phyloP scores from a whole-genome alignment of 2,113 vertebrate genomes.

The Chaetodon auriga region DNA sequence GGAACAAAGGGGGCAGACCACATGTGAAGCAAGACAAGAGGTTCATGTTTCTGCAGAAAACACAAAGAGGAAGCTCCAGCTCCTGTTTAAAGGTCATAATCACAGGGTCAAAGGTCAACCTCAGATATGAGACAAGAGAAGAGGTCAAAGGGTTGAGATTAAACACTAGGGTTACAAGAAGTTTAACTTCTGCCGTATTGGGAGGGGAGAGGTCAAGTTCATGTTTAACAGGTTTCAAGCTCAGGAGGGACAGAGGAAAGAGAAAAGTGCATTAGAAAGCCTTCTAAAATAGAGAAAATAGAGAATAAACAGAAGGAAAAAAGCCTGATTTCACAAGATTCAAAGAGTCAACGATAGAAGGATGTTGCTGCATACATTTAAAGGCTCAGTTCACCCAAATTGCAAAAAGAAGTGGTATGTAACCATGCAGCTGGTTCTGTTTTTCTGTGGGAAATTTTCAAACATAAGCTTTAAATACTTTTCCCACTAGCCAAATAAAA shows the following conservation, averaged over 20 bases:
- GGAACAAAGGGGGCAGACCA: neutral
- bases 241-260: neutral
- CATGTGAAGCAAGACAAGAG: constrained; percentile 7
- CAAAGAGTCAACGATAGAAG: neutral
- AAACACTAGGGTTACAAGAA: neutral
- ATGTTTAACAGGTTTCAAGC: neutral
- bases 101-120: neutral
- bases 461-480: no score
- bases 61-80: constrained; percentile 19
- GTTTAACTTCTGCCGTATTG: neutral
- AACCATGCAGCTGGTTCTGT: no score
- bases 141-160: neutral
- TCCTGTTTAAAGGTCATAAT: neutral
- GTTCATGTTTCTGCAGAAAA: constrained; percentile 35
- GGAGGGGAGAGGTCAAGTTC: neutral
- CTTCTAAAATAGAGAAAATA: no score
- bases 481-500: no score
- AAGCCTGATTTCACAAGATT: neutral
- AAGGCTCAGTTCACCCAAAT: neutral
- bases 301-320: neutral
- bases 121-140: neutral
- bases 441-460: no score
- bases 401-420: neutral
- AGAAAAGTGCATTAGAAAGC: neutral
- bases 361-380: neutral